A percentile compares a stretch with the other conserved stretches of the same genome.
Evolutionary conservation across 92 coral and sea anemone species (phyloP).

Genomic region (Pocillopora grandis): DNA sequence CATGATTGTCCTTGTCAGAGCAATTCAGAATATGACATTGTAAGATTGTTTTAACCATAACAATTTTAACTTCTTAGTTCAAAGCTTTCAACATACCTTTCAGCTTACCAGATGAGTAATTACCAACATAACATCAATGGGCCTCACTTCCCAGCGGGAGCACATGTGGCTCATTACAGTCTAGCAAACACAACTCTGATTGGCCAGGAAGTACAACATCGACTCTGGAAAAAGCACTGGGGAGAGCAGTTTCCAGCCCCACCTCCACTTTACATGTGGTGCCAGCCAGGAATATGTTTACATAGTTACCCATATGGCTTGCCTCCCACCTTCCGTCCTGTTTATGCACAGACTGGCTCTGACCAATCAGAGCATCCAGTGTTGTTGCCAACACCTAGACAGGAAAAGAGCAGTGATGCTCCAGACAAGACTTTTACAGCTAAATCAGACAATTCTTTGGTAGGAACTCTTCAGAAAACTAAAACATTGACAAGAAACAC

Average conservation of each 20-base stretch:
- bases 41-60: too few relatives aligned
- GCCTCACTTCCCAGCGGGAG: slow-evolving; percentile 36
- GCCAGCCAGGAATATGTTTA: slow-evolving; percentile 5
- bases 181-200: slow-evolving; percentile 41
- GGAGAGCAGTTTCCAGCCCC: slow-evolving; percentile 4
- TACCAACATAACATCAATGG: slow-evolving; percentile 31
- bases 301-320: slow-evolving; percentile 15
- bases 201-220: slow-evolving; percentile 38
- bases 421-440: background rate
- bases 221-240: slow-evolving; percentile 39
- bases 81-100: too few relatives aligned
- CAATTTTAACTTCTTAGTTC: too few relatives aligned
- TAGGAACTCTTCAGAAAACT: background rate
- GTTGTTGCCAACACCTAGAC: background rate
- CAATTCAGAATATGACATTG: too few relatives aligned
- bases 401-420: background rate
- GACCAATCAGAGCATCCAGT: background rate
- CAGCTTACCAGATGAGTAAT: slow-evolving; percentile 29
- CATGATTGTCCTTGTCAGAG: too few relatives aligned
- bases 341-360: too few relatives aligned
- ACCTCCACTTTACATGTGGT: slow-evolving; percentile 6
- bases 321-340: background rate
- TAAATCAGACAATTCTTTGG: background rate
- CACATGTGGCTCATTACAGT: slow-evolving; percentile 33
- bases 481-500: background rate